Base-by-base conservation (phyloP, 2,888 invertebrate genomes). In the Eretmocerus hayati region DNA sequence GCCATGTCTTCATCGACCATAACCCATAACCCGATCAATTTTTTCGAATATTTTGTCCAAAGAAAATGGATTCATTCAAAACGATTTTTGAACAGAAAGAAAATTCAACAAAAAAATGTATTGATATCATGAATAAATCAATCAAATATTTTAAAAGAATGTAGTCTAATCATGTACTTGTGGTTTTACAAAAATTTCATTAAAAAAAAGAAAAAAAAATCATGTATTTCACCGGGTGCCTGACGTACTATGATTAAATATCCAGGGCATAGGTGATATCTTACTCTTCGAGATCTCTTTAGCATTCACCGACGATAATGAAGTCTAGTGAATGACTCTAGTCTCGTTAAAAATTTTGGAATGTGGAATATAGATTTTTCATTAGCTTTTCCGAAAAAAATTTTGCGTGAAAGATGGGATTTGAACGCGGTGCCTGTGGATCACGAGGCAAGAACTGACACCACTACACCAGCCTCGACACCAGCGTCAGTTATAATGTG, bases 211-310 rank as follows among this genome's bases (percentile, higher is more conserved):
- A 32, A 33, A 46, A 42, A 31, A 16, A 30, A 39, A 8, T n/a
- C 2, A 26, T 53, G 53, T 53, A 53, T 53, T 42, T 50, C 53
- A 45, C 53, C 22, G 13, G 43, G 50, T 53, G 35, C n/a, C 53
- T 32, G 53, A 26, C n/a, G 15, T n/a, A 11, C 45, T 26, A 52
- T 23, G 39, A 18, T 13, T 33, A 31, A n/a, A 44, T 9, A 39
- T 3, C 23, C 45, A 48, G 53, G 22, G 53, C 53, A 53, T 53
- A 50, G 49, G 19, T 35, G 53, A 53, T 47, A 53, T 53, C 50
- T 53, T 50, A 23, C 50, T 53, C 45, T 53, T 53, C 53, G 53
- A 53, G 53, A 45, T 16, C 18, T 42, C 53, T 53, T 47, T 48
- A 49, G 53, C 53, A 53, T 53, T 47, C 31, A 42, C 45, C 45